Evolutionary conservation across 2,888 invertebrate genomes (phyloP).

Genomic region (Tricholauxania praeusta): DNA sequence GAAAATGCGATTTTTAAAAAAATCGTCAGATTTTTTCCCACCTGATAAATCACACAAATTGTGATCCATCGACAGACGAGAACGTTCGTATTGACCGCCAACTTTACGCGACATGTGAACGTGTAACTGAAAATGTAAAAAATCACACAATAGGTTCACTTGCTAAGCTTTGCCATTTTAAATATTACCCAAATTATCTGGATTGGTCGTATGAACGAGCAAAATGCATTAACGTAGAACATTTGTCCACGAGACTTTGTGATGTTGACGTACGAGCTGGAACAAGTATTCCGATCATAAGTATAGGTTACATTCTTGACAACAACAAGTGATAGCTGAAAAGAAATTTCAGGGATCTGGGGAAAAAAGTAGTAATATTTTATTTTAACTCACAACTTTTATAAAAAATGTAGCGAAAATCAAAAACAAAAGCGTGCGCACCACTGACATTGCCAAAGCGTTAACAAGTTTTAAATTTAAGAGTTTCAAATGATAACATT

Average conservation of each 20-base stretch:
- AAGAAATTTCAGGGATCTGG: too few relatives aligned
- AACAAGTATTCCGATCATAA: neutral
- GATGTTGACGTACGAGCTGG: neutral
- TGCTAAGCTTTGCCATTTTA: neutral
- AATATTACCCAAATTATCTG: neutral
- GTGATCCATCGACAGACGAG: neutral
- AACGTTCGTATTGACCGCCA: neutral
- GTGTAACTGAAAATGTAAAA: neutral
- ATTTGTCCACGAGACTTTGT: neutral
- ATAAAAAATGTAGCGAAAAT: too few relatives aligned
- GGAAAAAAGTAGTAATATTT: too few relatives aligned
- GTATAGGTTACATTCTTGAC: neutral
- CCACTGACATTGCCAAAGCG: too few relatives aligned
- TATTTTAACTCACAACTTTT: too few relatives aligned
- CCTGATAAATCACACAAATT: neutral
- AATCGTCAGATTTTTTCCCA: neutral
- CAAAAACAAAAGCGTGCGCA: too few relatives aligned
- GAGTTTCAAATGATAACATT: too few relatives aligned
- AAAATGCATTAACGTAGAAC: neutral
- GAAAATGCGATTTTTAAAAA: neutral
- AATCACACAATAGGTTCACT: too few relatives aligned
- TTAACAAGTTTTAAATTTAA: too few relatives aligned
- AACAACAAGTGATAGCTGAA: neutral
- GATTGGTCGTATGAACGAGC: neutral
- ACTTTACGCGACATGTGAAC: neutral